phyloP scores from a whole-genome alignment of 2,888 invertebrate genomes.

The Pharmacophagus antenor region DNA sequence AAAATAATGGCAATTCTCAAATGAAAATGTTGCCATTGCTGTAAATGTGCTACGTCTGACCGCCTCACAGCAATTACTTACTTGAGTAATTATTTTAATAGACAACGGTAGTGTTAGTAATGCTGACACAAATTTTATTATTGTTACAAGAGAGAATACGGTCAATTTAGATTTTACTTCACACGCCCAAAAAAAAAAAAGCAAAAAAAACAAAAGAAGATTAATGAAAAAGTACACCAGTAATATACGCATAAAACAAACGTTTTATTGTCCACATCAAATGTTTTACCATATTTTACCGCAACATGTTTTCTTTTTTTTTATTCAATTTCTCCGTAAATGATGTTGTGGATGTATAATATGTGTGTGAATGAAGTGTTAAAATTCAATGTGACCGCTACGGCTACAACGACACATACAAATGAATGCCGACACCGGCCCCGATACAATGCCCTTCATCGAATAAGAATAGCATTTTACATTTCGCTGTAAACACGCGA shows the following conservation, averaged over 20 bases:
- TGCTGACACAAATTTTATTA: not conserved
- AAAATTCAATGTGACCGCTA: constrained; percentile 32
- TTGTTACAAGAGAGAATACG: not conserved
- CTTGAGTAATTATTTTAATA: not conserved
- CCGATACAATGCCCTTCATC: constrained; percentile 11
- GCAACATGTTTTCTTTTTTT: no score
- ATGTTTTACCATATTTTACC: no score
- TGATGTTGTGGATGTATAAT: constrained; percentile 1
- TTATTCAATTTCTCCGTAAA: constrained; percentile 16
- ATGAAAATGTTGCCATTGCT: not conserved
- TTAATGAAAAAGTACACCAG: not conserved
- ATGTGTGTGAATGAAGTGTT: constrained; percentile 34
- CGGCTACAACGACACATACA: constrained; percentile 27
- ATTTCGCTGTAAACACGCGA: constrained; percentile 13
- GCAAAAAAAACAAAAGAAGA: not conserved
- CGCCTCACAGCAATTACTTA: not conserved
- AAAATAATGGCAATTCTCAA: no score
- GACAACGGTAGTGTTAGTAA: not conserved
- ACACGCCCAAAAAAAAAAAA: not conserved
- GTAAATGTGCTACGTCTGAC: not conserved
- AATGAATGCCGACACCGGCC: constrained; percentile 26
- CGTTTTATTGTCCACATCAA: no score
- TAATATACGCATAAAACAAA: not conserved
- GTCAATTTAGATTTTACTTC: not conserved
- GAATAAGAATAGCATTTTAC: constrained; percentile 24